Evolutionary conservation across 2,797 vertebrate genomes (phyloP).

Genomic region (Mormyrus hasselquistii): DNA sequence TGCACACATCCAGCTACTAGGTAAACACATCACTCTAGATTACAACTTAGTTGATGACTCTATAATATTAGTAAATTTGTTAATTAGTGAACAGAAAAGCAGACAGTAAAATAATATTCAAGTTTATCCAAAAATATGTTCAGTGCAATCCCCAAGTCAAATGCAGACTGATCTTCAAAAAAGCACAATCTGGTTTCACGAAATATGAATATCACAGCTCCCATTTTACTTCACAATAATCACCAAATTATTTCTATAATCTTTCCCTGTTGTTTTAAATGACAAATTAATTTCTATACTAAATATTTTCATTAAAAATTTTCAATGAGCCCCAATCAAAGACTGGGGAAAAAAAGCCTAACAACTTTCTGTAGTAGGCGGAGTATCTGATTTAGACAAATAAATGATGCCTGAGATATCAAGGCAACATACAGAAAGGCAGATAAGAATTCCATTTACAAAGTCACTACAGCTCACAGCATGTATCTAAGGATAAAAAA

Average conservation of each 20-base stretch:
- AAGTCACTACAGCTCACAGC: neutral
- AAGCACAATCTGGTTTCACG: neutral
- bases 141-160: neutral
- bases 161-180: neutral
- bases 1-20: neutral
- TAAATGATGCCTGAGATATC: neutral
- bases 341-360: neutral
- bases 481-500: neutral
- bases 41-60: neutral
- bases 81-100: neutral
- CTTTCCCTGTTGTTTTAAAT: neutral
- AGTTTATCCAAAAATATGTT: neutral
- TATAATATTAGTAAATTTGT: neutral
- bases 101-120: neutral
- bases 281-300: neutral
- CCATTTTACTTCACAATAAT: neutral
- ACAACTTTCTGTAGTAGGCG: neutral
- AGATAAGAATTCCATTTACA: neutral
- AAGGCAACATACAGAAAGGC: neutral
- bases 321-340: neutral
- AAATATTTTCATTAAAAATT: neutral
- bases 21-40: neutral
- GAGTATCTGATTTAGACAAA: constrained; percentile 5
- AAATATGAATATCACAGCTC: neutral
- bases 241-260: neutral